These are phyloP conservation scores for Eurystomus glaucurus DNA, from an alignment of 2,797 vertebrate species.

Conservation along the genomic window DNA sequence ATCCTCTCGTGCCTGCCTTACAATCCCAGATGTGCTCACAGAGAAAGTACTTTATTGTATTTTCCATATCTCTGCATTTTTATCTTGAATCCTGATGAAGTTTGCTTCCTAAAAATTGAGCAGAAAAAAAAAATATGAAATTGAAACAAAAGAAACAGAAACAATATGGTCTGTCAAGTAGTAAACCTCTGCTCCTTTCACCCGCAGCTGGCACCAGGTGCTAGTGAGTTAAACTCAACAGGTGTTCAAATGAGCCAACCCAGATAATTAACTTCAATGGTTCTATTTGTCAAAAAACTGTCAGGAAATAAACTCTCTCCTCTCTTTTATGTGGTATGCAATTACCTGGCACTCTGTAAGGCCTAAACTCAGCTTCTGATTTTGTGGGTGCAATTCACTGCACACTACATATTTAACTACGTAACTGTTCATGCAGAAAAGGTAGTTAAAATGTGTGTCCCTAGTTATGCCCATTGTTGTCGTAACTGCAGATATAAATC, in stretches of 20 bases:
- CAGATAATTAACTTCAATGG: slow-evolving; percentile 69
- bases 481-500: slow-evolving; percentile 46
- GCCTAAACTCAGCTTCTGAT: slow-evolving; percentile 15
- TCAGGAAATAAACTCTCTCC: slow-evolving; percentile 28
- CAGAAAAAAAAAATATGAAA: neutral
- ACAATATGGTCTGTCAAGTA: neutral
- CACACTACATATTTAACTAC: neutral
- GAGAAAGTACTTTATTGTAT: neutral
- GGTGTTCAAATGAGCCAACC: slow-evolving; percentile 64
- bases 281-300: slow-evolving; percentile 64
- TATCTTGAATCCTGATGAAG: neutral
- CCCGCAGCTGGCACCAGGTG: slow-evolving; percentile 4
- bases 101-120: slow-evolving; percentile 18
- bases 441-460: slow-evolving; percentile 22
- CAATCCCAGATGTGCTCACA: neutral
- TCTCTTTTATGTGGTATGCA: slow-evolving; percentile 9
- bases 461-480: slow-evolving; percentile 22
- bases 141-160: slow-evolving; percentile 36
- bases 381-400: slow-evolving; percentile 40
- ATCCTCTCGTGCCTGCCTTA: neutral
- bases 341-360: slow-evolving; percentile 37
- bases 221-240: slow-evolving; percentile 65
- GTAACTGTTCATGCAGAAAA: slow-evolving; percentile 45
- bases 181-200: neutral
- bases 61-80: neutral